Base-by-base conservation (phyloP, 2,797 vertebrate species). In the Ispidina picta region DNA sequence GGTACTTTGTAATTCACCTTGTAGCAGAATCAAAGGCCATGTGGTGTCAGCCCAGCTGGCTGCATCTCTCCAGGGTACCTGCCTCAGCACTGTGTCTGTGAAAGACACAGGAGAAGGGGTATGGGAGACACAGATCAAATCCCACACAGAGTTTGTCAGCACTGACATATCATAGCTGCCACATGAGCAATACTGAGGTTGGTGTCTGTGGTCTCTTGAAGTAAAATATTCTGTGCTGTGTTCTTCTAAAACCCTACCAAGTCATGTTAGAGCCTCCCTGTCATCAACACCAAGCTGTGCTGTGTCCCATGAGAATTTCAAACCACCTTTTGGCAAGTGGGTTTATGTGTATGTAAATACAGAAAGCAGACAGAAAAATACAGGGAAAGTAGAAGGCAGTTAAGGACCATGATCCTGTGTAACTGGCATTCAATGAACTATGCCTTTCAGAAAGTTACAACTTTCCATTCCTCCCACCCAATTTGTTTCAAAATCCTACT, bases 401-500 rank as follows among this genome's bases (percentile, higher is more conserved):
- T 63, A 69, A 83, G 25, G 48, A 70, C 20, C 37, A 7, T 3
- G 19, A 72, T 59, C n/a, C 59, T 71, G 2, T 71, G 2, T 33
- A 72, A 48, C 31, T 52, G 44, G 8, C 55, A 83, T 48, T 56
- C 39, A 55, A 21, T 23, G 9, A 84, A 58, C 52, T 59, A 75
- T 4, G 55, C 8, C 20, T 37, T 71, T 74, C 58, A 82, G 60
- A 79, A 95, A 83, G 77, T 60, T n/a, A 63, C 20, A 60, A 33
- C 58, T 72, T 86, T 63, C 55, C 16, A 33, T 26, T 88, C 20
- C 25, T 14, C 29, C 6, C 22, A 37, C 8, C 28, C 20, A 39
- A 8, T 73, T 75, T 23, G 71, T 69, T 90, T 90, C 48, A 85
- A 89, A 85, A 92, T 28, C 73, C 48, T 44, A 51, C 59, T 72